These are phyloP conservation scores for Apoda limacodes DNA, from an alignment of 2,888 invertebrate genomes.

Conservation along the genomic window DNA sequence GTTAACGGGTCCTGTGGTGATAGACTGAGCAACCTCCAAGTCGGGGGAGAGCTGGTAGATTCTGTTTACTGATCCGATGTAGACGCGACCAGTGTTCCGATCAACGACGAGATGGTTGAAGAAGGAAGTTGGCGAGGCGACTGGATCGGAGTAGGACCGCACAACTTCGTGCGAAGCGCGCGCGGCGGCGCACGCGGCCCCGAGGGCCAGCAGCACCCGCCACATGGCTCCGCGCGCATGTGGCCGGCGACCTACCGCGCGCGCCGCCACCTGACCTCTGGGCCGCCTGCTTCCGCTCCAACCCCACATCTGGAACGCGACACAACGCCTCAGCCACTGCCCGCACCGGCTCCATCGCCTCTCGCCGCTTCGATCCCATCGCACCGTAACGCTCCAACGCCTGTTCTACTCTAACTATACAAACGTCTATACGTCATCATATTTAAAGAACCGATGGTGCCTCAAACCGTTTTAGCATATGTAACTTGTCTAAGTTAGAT, in stretches of 20 bases:
- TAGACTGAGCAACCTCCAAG: slow-evolving; percentile 81
- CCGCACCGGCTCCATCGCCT: slow-evolving; percentile 36
- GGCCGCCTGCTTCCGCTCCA: slow-evolving; percentile 42
- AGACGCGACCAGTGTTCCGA: slow-evolving; percentile 87
- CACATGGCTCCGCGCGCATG: slow-evolving; percentile 66
- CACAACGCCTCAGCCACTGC: slow-evolving; percentile 58
- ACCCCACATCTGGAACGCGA: slow-evolving; percentile 65
- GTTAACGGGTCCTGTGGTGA: slow-evolving; percentile 86
- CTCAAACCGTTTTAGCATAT: no score
- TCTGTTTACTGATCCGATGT: slow-evolving; percentile 91
- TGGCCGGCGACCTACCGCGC: slow-evolving; percentile 58
- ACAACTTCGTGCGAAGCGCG: slow-evolving; percentile 74
- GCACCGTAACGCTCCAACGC: slow-evolving; percentile 57
- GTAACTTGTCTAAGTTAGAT: no score
- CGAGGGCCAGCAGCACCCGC: slow-evolving; percentile 70
- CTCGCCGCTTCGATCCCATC: slow-evolving; percentile 52
- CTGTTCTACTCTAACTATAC: no score
- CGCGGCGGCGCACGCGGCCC: slow-evolving; percentile 66
- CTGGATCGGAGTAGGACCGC: slow-evolving; percentile 74
- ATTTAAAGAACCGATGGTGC: no score
- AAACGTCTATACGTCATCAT: no score
- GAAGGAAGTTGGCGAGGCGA: slow-evolving; percentile 73
- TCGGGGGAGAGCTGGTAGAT: slow-evolving; percentile 93
- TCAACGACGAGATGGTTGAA: slow-evolving; percentile 94
- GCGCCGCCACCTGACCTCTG: slow-evolving; percentile 44